phyloP scores from a whole-genome alignment of 2,797 vertebrate genomes.

The Hephaestus fuliginosus region DNA sequence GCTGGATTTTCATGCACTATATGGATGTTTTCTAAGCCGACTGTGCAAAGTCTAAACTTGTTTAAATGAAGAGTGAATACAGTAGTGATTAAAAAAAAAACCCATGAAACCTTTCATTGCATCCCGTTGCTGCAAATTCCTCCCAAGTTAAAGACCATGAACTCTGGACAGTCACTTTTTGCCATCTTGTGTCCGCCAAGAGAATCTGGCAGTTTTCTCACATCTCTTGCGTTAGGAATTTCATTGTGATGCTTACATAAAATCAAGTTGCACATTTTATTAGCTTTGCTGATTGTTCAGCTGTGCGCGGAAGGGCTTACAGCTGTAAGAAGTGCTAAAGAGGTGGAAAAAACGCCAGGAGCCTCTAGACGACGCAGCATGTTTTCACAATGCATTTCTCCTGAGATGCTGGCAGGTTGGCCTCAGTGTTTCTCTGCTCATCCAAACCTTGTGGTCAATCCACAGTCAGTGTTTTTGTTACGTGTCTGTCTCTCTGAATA shows the following conservation, averaged over 20 bases:
- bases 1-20: constrained; percentile 8
- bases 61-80: constrained; percentile 13
- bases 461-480: not conserved
- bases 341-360: not conserved
- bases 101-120: not conserved
- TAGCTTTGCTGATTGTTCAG: constrained; percentile 19
- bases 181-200: not conserved
- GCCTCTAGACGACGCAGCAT: not conserved
- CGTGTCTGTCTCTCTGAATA: not conserved
- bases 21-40: not conserved
- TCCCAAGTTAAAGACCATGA: not conserved
- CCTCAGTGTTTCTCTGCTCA: not conserved
- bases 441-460: not conserved
- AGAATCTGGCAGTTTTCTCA: not conserved
- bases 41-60: not conserved
- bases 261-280: constrained; percentile 7
- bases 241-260: not conserved
- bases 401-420: not conserved
- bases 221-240: not conserved
- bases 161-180: not conserved
- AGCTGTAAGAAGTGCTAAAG: not conserved
- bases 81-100: not conserved
- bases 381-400: not conserved
- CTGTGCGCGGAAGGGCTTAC: not conserved
- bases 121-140: not conserved